These are phyloP conservation scores for Hemithea aestivaria DNA, from an alignment of 2,888 invertebrate species.

Conservation along the genomic window DNA sequence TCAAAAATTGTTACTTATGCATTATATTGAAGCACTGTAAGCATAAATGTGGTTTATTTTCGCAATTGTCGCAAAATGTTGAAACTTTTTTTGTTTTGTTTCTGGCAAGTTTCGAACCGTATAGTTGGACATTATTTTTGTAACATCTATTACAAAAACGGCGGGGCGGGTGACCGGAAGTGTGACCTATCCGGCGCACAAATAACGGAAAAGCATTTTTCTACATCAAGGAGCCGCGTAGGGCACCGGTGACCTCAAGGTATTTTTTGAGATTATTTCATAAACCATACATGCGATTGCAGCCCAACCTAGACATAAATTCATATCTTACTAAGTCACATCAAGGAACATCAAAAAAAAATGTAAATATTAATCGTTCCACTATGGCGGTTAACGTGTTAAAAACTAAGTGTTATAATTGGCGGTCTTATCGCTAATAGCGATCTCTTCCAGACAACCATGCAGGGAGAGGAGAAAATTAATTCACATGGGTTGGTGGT, in stretches of 20 bases:
- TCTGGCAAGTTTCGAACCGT: constrained; percentile 17
- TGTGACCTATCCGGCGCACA: constrained; percentile 2
- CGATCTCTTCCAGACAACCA: too few species aligned
- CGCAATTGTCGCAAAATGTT: constrained; percentile 26
- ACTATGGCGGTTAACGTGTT: constrained; percentile 4
- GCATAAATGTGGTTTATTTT: constrained; percentile 25
- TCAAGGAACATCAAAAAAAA: constrained; percentile 1
- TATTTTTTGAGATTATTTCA: constrained; percentile 1
- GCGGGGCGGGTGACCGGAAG: too few species aligned
- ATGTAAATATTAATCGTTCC: constrained; percentile 2
- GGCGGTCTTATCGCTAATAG: too few species aligned
- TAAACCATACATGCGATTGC: constrained; percentile 2
- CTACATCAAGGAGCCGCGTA: constrained; percentile 3
- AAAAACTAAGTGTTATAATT: too few species aligned
- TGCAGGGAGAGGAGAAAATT: too few species aligned
- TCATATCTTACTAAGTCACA: too few species aligned
- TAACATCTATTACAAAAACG: constrained; percentile 16
- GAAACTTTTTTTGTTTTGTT: constrained; percentile 22
- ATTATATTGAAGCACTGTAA: constrained; percentile 20
- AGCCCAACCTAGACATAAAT: constrained; percentile 4
- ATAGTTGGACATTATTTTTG: constrained; percentile 11
- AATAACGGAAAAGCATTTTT: constrained; percentile 3
- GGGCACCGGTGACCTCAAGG: constrained; percentile 3
- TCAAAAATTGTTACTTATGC: not conserved
- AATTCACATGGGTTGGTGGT: too few species aligned